Evolutionary conservation across 2,888 invertebrate species (phyloP).

Genomic region (Acanthoscelides obtectus): DNA sequence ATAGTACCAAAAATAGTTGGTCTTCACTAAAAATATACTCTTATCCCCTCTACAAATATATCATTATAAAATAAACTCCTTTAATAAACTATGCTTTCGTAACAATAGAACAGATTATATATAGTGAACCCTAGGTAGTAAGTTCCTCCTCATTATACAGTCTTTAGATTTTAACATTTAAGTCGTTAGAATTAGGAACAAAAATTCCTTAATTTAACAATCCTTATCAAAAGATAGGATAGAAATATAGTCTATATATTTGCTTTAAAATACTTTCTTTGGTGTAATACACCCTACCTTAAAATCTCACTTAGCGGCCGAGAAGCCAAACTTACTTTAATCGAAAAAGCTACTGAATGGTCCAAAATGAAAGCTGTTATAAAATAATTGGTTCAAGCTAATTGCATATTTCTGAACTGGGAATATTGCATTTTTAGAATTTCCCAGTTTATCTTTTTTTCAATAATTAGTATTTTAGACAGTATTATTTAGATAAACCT

Average conservation of each 20-base stretch:
- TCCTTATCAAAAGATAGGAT: background rate
- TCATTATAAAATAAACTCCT: conserved; percentile 16
- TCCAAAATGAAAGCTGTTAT: background rate
- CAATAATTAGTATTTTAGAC: too few relatives aligned
- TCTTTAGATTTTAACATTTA: conserved; percentile 3
- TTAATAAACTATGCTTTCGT: conserved; percentile 19
- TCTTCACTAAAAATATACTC: conserved; percentile 13
- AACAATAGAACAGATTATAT: conserved; percentile 25
- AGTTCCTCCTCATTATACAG: conserved; percentile 13
- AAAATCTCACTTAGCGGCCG: background rate
- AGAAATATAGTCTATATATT: background rate
- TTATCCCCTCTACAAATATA: conserved; percentile 11
- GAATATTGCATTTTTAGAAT: background rate
- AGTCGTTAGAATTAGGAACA: background rate
- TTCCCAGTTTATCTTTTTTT: too few relatives aligned
- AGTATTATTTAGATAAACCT: too few relatives aligned
- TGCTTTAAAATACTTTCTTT: background rate
- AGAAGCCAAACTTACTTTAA: background rate
- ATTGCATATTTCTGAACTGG: background rate
- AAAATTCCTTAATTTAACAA: background rate
- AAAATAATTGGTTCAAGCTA: background rate
- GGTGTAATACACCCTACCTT: background rate
- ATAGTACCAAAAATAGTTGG: conserved; percentile 6
- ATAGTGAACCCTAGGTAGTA: conserved; percentile 20
- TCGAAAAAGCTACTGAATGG: background rate